phyloP scores from a whole-genome alignment of 2,113 vertebrate genomes.

The human (Homo sapiens) region GRCh38 chr18:74173001-74173500 shows the following conservation, averaged over 20 bases:
- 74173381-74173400: neutral
- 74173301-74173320: neutral
- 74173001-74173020: neutral
- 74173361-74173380: neutral
- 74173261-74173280: neutral
- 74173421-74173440: neutral
- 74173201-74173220: no score
- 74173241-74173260: neutral
- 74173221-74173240: neutral
- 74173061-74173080: no score
- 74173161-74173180: neutral
- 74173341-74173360: neutral
- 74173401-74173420: neutral
- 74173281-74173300: no score
- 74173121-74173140: neutral
- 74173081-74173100: neutral
- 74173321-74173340: neutral
- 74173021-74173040: neutral
- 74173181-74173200: neutral
- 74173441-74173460: neutral
- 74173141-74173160: accelerated
- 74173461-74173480: neutral
- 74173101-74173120: neutral
- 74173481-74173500: neutral
- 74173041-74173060: neutral